Percentiles rank a stretch among this genome's conserved stretches.
Conservation (phyloP, 1,140 invertebrate genomes). For the Dinoponera quadriceps region DNA sequence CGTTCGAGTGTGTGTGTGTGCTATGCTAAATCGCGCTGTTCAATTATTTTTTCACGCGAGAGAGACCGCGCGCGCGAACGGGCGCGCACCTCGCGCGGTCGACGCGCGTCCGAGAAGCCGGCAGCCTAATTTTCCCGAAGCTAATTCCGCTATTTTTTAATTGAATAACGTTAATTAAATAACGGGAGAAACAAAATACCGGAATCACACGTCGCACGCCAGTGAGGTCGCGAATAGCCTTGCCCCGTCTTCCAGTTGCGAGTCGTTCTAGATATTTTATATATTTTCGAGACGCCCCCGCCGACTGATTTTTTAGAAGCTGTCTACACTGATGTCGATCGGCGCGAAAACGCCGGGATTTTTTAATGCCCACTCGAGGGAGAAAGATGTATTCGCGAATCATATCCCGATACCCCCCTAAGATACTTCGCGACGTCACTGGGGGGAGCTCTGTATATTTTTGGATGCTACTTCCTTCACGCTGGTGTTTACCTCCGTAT, state of each 20-base stretch:
- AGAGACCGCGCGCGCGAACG: constrained; percentile 7
- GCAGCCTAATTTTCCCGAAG: constrained; percentile 65
- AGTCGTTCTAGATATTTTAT: constrained; percentile 44
- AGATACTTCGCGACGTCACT: constrained; percentile 52
- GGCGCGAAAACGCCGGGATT: not conserved
- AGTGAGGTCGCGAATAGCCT: constrained; percentile 56
- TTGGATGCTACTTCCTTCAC: constrained; percentile 66
- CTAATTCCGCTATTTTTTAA: constrained; percentile 47
- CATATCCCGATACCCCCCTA: not conserved
- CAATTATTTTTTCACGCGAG: constrained; percentile 45
- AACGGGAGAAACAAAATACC: constrained; percentile 9
- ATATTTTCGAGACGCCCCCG: constrained; percentile 40
- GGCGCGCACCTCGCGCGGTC: not conserved
- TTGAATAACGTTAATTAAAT: constrained; percentile 52
- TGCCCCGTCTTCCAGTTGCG: constrained; percentile 65
- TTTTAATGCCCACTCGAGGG: not conserved
- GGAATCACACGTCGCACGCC: constrained; percentile 36
- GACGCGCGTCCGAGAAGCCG: constrained; percentile 37
- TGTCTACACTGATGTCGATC: not conserved
- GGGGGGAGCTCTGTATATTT: constrained; percentile 66
- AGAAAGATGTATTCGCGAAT: constrained; percentile 5
- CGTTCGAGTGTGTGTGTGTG: constrained; percentile 22
- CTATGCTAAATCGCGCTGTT: constrained; percentile 40
- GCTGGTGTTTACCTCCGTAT: constrained; percentile 34
- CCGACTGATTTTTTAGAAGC: constrained; percentile 49